phyloP scores from a whole-genome alignment of 64 coral and sea anemone genomes.

The Acropora yongei region DNA sequence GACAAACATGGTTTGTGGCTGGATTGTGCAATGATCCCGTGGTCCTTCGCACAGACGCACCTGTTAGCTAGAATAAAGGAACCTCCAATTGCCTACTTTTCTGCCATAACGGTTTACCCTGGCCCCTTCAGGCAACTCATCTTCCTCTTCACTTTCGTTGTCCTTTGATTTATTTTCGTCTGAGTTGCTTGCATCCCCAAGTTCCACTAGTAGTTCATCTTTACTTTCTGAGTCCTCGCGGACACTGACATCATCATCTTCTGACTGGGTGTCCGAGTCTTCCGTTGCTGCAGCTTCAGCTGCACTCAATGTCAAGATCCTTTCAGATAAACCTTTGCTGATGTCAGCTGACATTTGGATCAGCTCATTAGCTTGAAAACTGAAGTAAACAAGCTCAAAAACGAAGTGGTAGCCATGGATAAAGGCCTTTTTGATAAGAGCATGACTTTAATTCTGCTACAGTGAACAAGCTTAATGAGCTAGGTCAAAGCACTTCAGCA shows the following conservation, averaged over 20 bases:
- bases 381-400: no score
- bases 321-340: slow-evolving; percentile 23
- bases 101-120: not conserved
- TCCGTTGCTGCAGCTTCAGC: slow-evolving; percentile 43
- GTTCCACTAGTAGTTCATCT: slow-evolving; percentile 31
- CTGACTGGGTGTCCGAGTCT: slow-evolving; percentile 25
- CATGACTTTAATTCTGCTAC: slow-evolving; percentile 20
- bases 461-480: slow-evolving; percentile 6
- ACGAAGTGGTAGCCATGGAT: slow-evolving; percentile 26
- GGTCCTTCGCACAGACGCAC: no score
- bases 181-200: slow-evolving; percentile 26
- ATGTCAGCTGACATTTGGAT: not conserved
- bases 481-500: slow-evolving; percentile 2
- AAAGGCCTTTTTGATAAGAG: slow-evolving; percentile 41
- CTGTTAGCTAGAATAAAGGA: not conserved
- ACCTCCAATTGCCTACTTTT: not conserved
- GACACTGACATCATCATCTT: slow-evolving; percentile 41
- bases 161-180: slow-evolving; percentile 14
- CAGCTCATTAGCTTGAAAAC: no score
- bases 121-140: slow-evolving; percentile 3
- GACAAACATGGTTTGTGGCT: no score
- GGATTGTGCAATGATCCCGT: no score
- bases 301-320: slow-evolving; percentile 42
- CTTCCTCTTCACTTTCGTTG: not conserved
- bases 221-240: slow-evolving; percentile 17